Conservation (phyloP, 2,797 vertebrate species). For the Falco columbarius region DNA sequence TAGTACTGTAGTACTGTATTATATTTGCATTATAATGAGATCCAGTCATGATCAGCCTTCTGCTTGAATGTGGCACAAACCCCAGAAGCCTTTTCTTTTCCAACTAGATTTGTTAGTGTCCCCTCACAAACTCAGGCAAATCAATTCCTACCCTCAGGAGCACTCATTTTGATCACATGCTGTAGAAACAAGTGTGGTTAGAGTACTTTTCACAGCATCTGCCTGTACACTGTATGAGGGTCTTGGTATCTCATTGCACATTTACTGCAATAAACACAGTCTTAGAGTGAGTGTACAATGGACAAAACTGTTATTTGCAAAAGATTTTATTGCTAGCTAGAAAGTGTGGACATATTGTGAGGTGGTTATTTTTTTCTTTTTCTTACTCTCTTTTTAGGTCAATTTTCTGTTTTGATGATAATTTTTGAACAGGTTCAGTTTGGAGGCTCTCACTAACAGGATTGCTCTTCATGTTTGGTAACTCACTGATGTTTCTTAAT, state of each 20-base stretch:
- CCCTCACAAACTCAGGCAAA: neutral
- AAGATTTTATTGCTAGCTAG: neutral
- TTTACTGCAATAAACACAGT: neutral
- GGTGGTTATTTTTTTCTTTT: neutral
- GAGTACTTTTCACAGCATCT: neutral
- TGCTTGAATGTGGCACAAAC: neutral
- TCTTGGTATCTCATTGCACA: neutral
- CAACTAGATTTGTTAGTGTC: neutral
- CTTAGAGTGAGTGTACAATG: neutral
- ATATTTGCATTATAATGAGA: neutral
- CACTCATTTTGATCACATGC: neutral
- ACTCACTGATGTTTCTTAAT: neutral
- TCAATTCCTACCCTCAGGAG: neutral
- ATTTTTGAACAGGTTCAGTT: neutral
- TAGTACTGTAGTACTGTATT: neutral
- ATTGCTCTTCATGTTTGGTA: neutral
- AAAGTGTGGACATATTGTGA: neutral
- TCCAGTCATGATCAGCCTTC: neutral
- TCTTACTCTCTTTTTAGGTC: neutral
- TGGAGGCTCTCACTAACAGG: neutral
- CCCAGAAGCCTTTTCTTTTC: neutral
- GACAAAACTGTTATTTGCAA: neutral
- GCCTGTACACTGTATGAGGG: neutral
- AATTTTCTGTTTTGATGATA: neutral
- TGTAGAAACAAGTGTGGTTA: neutral